Conservation (phyloP, 2,888 invertebrate genomes). For the Lithophane semibrunnea region DNA sequence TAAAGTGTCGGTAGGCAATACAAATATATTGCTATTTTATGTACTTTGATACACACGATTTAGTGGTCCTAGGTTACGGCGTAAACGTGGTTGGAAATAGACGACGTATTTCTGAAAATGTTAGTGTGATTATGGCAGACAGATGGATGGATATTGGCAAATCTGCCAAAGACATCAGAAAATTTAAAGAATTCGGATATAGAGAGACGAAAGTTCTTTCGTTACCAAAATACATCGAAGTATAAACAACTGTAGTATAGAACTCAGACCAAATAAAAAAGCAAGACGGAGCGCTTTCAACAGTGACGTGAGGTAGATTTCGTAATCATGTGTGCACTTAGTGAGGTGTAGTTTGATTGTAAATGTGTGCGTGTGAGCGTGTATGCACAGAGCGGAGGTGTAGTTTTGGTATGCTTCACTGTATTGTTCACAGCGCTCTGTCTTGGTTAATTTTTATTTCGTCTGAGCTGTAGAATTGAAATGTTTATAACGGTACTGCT, state of each 20-base stretch:
- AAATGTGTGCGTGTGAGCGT: no score
- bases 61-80: constrained; percentile 32
- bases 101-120: neutral
- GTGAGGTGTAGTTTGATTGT: no score
- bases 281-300: no score
- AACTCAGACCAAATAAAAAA: neutral
- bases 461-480: neutral
- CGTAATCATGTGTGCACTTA: no score
- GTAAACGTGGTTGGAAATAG: constrained; percentile 8
- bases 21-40: constrained; percentile 47
- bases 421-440: no score
- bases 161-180: constrained; percentile 2
- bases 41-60: constrained; percentile 35
- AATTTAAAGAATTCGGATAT: neutral
- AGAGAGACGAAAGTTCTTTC: neutral
- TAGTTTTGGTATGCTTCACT: no score
- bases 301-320: no score
- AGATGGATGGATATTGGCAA: neutral
- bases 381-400: no score
- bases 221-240: neutral
- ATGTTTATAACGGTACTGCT: neutral
- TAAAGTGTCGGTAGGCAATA: constrained; percentile 37
- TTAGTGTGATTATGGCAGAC: neutral
- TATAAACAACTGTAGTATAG: neutral
- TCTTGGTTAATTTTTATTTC: no score